Base-by-base conservation (phyloP, 2,113 vertebrate species). In the Scomber colias region DNA sequence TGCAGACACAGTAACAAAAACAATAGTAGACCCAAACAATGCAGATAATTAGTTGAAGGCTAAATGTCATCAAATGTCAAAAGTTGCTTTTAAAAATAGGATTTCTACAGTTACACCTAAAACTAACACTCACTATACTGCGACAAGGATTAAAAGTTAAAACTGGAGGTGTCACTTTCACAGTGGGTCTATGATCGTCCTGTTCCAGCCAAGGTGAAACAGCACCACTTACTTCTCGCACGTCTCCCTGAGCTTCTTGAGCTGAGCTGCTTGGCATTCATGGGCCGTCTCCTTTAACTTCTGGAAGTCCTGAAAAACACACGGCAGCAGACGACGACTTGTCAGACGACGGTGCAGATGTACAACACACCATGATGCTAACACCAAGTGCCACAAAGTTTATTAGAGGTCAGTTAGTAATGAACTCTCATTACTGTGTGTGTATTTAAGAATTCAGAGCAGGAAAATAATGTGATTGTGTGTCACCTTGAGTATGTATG, bases 241-340 rank as follows among this genome's bases (percentile, higher is more conserved):
- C 0, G 57, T 84, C 3, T 97, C 97, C 89, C 92, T 95, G 71
- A 97, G 91, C 76, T 94, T 96, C 89, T 97, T 98, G 54, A 95
- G 31, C 85, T 97, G 96, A 46, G 86, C 6, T 0, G 80, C 49
- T 62, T 97, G 96, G 14, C 94, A 94, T 0, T 96, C 96, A 5
- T 81, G 55, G 1, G 95, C 89, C 0, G 94, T 87, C 9, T 96
- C 96, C 75, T 92, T 94, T 50, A 97, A 90, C 77, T 95, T 96
- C 75, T 92, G 87, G 84, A 94, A 93, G 12, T 89, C 90, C 97
- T 98, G 24, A 27, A 77, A 89, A 63, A 80, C 17, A 93, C 27
- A 82, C 0, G 4, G 3, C 61, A 56, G 35, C 67, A 82, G 51
- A 75, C 3, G 15, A 27, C 0, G 5, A 44, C 30, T 30, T 55